These are phyloP conservation scores for Gymnarchus niloticus DNA, from an alignment of 2,113 vertebrate species.

Conservation along the genomic window DNA sequence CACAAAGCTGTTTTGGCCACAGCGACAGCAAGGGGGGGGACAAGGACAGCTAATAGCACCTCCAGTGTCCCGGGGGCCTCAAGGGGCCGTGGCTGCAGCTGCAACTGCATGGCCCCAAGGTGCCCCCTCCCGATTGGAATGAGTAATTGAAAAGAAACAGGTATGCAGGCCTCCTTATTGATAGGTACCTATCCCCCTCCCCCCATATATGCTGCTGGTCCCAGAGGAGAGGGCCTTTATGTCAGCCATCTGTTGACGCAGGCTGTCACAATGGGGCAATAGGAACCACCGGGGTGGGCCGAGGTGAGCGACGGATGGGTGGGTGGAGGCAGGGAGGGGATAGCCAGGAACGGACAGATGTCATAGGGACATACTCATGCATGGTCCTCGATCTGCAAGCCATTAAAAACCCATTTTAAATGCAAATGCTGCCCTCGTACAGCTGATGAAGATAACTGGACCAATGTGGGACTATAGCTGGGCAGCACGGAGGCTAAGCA, in stretches of 20 bases:
- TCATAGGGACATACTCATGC: constrained; percentile 20
- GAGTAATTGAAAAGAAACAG: constrained; percentile 29
- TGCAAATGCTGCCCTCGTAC: constrained; percentile 5
- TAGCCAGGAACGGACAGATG: constrained; percentile 4
- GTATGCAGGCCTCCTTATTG: constrained; percentile 26
- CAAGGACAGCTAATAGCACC: background rate
- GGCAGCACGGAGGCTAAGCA: background rate
- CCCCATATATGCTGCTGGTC: background rate
- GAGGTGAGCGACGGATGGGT: background rate
- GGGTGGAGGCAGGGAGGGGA: no score
- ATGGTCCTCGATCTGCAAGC: constrained; percentile 3
- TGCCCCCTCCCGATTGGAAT: background rate
- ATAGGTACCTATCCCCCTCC: constrained; percentile 13
- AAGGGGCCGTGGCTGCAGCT: background rate
- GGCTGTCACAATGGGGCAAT: constrained; percentile 8
- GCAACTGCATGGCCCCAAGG: background rate
- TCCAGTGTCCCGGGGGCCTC: background rate
- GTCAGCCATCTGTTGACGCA: constrained; percentile 25
- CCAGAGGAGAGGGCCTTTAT: constrained; percentile 16
- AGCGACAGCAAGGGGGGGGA: background rate
- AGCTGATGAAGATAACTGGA: background rate
- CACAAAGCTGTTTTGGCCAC: no score
- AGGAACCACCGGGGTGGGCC: background rate
- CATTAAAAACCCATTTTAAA: constrained; percentile 17
- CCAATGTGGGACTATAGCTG: background rate